Evolutionary conservation across 2,113 vertebrate species (phyloP), one percentile per base, ranked within the genome.

Genomic region (Podilymbus podiceps): DNA sequence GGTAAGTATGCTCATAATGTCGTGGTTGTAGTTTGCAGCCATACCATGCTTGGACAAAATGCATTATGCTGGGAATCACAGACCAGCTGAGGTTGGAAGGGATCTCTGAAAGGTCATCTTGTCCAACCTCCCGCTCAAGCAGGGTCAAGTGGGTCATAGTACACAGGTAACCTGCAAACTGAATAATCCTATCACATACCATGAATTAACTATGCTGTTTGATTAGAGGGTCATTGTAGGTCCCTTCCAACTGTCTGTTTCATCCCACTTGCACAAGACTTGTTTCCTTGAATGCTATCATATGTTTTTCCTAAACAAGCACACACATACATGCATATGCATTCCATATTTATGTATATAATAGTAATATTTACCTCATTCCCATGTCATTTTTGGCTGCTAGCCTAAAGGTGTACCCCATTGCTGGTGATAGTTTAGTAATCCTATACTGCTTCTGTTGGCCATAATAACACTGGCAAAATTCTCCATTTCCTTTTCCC

Each of bases 301-400:
- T 28, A 49, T 18, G 22, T 28, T 77, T 62, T 68, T 64, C 35
- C 72, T 63, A 64, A 83, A 79, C 42, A 76, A 93, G 63, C 40
- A 81, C 12, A 56, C 3, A 55, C 8, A 58, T 3, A 28, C 44
- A 90, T 25, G 40, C 24, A 87, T 38, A 85, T 38, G 24, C 40
- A 73, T 58, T 89, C 49, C 40, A 24, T 22, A 89, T 66, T 95
- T 85, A 74, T 20, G 50, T 72, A 80, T 33, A 44, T 18, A 73
- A 44, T 5, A 96, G 84, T 16, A 40, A 44, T 42, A 90, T 90
- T 97, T 98, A 99, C 99, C 99, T 99, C 96, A 97, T 96, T 90
- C 99, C 99, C 98, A 99, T 97, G 96, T 99, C 99, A 89, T 99
- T 99, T 99, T 99, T 99, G 97, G 99, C 99, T 80, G 99, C 98